Percentiles rank a stretch among this genome's conserved stretches.
phyloP scores from a whole-genome alignment of 2,113 vertebrate genomes.

The Synchiropus splendidus region DNA sequence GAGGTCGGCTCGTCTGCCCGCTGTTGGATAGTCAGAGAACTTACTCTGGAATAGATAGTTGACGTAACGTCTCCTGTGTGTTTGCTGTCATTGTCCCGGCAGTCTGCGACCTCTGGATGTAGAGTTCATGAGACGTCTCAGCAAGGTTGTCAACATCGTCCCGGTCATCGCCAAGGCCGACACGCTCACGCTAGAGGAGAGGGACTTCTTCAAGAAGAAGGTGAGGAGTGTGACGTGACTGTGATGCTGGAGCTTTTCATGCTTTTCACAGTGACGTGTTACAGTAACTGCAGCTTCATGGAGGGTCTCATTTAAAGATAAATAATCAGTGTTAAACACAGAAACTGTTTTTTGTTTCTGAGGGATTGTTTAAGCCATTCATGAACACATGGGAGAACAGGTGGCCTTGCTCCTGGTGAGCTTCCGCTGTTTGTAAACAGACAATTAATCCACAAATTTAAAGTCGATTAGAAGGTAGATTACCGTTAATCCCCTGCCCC shows the following conservation, averaged over 20 bases:
- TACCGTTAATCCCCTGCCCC: conserved; percentile 12
- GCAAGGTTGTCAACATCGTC: conserved; percentile 97
- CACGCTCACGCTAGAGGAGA: conserved; percentile 93
- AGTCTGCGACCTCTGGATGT: conserved; percentile 94
- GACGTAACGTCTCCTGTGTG: neutral
- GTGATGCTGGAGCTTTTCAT: neutral
- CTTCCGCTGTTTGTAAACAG: conserved; percentile 12
- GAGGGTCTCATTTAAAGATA: too few relatives aligned
- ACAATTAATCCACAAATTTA: conserved; percentile 13
- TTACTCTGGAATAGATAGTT: neutral
- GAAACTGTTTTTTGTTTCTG: too few relatives aligned
- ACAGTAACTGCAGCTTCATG: too few relatives aligned
- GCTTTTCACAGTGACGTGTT: too few relatives aligned
- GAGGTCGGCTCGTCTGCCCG: neutral
- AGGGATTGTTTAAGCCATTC: too few relatives aligned
- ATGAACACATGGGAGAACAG: too few relatives aligned
- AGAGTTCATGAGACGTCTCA: conserved; percentile 96
- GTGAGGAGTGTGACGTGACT: conserved; percentile 47
- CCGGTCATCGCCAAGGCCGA: conserved; percentile 95
- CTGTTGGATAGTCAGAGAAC: neutral
- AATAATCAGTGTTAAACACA: too few relatives aligned
- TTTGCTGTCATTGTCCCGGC: conserved; percentile 6
- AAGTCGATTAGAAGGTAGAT: conserved; percentile 22
- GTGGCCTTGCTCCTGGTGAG: too few relatives aligned
- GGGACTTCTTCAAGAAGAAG: conserved; percentile 93